Base-by-base conservation (phyloP, 2,888 invertebrate species). In the Pherbina coryleti region DNA sequence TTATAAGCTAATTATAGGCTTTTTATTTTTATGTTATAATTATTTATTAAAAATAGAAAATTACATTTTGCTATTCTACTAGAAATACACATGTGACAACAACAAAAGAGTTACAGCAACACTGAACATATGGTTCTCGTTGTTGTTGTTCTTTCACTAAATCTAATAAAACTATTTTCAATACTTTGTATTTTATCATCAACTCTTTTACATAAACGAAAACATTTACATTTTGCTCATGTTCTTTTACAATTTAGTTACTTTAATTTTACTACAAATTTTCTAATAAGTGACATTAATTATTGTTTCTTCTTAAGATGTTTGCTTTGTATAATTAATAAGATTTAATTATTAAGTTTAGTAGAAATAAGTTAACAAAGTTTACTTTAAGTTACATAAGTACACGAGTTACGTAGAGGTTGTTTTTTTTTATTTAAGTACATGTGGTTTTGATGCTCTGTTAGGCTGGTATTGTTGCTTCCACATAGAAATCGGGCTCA, bases 401-500 rank as follows among this genome's bases (percentile, higher is more conserved):
- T 72, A 70, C 70, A 72, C 37, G 34, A 31, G 14, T 37, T 44
- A 37, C 62, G 51, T 62, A 44, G 57, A 14, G 14, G 44, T 11
- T 44, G 44, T 44, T 11, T 1, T 44, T n/a, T 49, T 44, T 55
- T 0, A n/a, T 57, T 57, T 57, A 28, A 49, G 22, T 76, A 28
- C 55, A 49, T 3, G n/a, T 53, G 9, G 70, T 70, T 55, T 7
- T 14, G 25, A 22, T 25, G 57, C 79, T 60, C 31, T 66, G 22
- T 91, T 93, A 95, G 83, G 95, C 94, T 83, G 96, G 95, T 88
- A 96, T 91, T 76, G 94, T 95, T 79, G 97, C 96, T 91, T 97
- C 95, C 85, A 96, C 95, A 90, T 98, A 98, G 91, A 98, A 98
- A 90, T 98, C 98, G 9, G 96, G 96, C 88, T 97, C 98, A 88